Percentiles rank a stretch among this genome's conserved stretches.
Evolutionary conservation across 2,797 vertebrate species (phyloP).

Genomic region (Etheostoma perlongum): DNA sequence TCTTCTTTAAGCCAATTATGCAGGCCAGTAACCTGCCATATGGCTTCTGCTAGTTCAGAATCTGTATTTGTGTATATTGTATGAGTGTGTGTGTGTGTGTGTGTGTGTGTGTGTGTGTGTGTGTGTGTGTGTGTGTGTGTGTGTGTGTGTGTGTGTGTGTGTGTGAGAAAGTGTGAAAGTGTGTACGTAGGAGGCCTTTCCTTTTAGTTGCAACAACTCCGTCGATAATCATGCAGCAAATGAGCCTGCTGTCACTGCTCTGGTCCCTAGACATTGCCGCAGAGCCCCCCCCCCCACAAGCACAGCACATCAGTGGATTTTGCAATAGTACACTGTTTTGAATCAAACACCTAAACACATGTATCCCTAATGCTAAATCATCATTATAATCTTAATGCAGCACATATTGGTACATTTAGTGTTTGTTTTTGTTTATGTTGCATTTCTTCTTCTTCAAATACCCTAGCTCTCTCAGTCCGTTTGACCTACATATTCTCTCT

Average conservation of each 20-base stretch:
- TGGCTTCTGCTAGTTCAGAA: slow-evolving; percentile 48
- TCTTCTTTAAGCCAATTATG: no score
- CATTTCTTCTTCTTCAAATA: background rate
- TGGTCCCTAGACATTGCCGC: slow-evolving; percentile 65
- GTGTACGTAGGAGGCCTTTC: slow-evolving; percentile 49
- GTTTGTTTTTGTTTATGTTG: no score
- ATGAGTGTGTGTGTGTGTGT: slow-evolving; percentile 1
- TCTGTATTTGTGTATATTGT: slow-evolving; percentile 64
- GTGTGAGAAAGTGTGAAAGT: background rate
- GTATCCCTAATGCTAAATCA: no score
- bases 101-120: slow-evolving; percentile 2
- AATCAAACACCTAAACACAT: no score
- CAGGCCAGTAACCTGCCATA: no score
- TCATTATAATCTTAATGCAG: no score
- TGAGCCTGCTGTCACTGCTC: slow-evolving; percentile 76
- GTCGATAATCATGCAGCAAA: slow-evolving; percentile 81
- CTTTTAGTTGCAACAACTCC: slow-evolving; percentile 66
- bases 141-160: no score
- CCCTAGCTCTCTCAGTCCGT: slow-evolving; percentile 5
- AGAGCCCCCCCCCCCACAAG: slow-evolving; percentile 14
- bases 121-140: background rate
- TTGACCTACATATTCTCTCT: background rate
- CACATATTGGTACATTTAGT: no score
- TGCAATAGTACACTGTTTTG: no score
- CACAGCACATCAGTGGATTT: background rate